phyloP scores from a whole-genome alignment of 2,113 vertebrate genomes.

The Phasianus colchicus region DNA sequence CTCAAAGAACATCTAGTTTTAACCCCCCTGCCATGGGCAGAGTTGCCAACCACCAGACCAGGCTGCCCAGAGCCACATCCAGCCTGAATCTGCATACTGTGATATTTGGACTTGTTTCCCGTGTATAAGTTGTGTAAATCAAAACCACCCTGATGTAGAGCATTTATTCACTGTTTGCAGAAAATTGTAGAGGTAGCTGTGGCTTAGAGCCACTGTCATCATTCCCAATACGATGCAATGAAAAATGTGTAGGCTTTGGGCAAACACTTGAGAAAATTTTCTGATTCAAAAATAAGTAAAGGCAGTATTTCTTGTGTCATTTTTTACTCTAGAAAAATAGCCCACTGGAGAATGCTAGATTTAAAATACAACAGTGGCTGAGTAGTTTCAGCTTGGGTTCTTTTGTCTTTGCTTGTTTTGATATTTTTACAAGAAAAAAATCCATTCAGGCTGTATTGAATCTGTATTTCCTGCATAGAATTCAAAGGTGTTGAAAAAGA shows the following conservation, averaged over 20 bases:
- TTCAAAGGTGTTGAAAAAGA: not conserved
- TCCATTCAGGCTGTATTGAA: not conserved
- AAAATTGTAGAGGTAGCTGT: not conserved
- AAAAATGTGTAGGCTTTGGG: not conserved
- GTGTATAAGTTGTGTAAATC: not conserved
- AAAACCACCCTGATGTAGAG: not conserved
- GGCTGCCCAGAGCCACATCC: too few species aligned
- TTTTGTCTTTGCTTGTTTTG: conserved; percentile 8
- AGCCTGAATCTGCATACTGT: not conserved
- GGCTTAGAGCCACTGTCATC: not conserved
- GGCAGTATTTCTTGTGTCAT: not conserved
- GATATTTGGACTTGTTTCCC: not conserved
- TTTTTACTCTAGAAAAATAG: not conserved
- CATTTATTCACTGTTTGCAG: not conserved
- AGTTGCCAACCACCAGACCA: too few species aligned
- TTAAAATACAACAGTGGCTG: not conserved
- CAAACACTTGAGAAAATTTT: not conserved
- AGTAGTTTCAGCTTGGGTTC: not conserved
- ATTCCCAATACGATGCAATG: not conserved
- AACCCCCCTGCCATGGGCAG: too few species aligned
- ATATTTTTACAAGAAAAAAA: not conserved
- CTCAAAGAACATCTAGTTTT: too few species aligned
- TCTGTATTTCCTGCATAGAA: conserved; percentile 28
- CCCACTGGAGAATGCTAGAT: not conserved
- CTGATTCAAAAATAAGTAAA: not conserved